A percentile compares a stretch with the other conserved stretches of the same genome.
Evolutionary conservation across 1,140 invertebrate species (phyloP).

Genomic region (Pseudomyrmex cubaensis): DNA sequence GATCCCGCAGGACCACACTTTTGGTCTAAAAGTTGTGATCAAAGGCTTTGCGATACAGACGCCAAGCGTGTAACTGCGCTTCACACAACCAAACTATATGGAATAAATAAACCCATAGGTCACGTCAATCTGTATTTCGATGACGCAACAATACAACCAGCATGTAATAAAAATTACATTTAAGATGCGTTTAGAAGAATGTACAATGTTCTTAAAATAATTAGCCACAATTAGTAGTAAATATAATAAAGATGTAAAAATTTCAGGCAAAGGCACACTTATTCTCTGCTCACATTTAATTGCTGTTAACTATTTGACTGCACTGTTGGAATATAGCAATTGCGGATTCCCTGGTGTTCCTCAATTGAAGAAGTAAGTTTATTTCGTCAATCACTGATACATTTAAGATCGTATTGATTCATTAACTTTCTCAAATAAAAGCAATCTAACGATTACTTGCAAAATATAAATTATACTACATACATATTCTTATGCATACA

Average conservation of each 20-base stretch:
- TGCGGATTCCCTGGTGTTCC: not conserved
- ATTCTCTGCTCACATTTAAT: constrained; percentile 1
- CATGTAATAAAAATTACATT: constrained; percentile 25
- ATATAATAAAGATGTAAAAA: not conserved
- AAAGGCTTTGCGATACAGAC: constrained; percentile 11
- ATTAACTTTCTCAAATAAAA: too few relatives aligned
- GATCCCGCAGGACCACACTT: constrained; percentile 58
- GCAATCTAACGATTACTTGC: too few relatives aligned
- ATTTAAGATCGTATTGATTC: too few relatives aligned
- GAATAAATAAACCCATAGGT: too few relatives aligned
- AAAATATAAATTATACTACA: too few relatives aligned
- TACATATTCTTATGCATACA: too few relatives aligned
- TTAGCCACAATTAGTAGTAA: not conserved
- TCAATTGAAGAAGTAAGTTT: too few relatives aligned
- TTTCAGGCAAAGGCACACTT: not conserved
- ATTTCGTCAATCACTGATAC: too few relatives aligned
- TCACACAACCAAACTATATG: not conserved
- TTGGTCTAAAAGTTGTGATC: fast-evolving
- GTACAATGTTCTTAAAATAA: not conserved
- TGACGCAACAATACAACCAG: constrained; percentile 17
- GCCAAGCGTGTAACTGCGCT: not conserved
- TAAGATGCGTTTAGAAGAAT: not conserved
- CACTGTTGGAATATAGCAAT: not conserved
- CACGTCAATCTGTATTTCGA: constrained; percentile 9
- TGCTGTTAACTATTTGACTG: not conserved